Base-by-base conservation (phyloP, 1,140 invertebrate genomes). In the Drosophila burlai region DNA sequence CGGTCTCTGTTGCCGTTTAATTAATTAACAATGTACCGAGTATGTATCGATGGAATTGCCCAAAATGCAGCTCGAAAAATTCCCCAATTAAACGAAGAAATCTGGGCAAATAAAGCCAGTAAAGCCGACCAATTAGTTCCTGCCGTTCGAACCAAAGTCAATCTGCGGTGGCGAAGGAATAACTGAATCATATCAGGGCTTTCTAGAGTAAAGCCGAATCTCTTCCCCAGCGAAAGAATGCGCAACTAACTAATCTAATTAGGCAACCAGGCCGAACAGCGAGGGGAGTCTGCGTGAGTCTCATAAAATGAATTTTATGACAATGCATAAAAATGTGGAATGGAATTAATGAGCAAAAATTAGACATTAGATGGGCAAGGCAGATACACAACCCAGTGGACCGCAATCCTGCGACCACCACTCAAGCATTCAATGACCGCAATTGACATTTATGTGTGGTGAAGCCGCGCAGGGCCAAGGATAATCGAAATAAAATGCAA, bases 231-330 rank as follows among this genome's bases (percentile, higher is more conserved):
- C 47, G 21, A 57, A 83, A 55, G 76, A 83, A 89, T 89, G 76
- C 67, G 61, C 62, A 71, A 66, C 81, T 66, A 80, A 90, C 81
- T 90, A 90, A 90, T 85, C 81, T 85, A 82, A 90, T 90, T 90
- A 85, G 85, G 57, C 65, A 80, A 84, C 46, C 75, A 74, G 58
- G 31, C 4, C 66, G 63, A 50, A 57, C 42, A 58, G 34, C 8
- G 58, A 24, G 43, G 26, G 50, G 18, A 45, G 68, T 15, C 29
- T 38, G 58, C 38, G 62, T 85, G 59, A 34, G 50, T 47, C 61
- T 74, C 89, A 85, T 91, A 83, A 91, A 91, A 91, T 84, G 76
- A 85, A 58, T 87, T 91, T 91, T 87, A 91, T 91, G 87, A 91
- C 89, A 79, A 60, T 85, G 86, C 86, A 91, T 91, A 91, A 90